These are phyloP conservation scores for Tipula helvola DNA, from an alignment of 2,888 invertebrate species.

Conservation along the genomic window DNA sequence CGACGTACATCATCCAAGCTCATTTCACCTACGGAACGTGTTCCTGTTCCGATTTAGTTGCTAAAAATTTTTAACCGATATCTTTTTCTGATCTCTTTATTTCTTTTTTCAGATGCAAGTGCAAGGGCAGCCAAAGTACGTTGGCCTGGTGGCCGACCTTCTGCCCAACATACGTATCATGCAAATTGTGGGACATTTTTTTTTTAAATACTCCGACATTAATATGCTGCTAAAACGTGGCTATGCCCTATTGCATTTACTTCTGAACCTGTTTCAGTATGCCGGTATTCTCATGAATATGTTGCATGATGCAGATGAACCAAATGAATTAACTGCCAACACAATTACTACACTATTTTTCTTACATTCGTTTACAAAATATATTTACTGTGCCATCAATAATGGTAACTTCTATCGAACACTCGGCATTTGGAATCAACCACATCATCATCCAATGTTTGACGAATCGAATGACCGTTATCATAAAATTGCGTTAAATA, in stretches of 20 bases:
- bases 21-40: too few species aligned
- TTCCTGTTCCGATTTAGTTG: too few species aligned
- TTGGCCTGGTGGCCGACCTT: constrained; percentile 69
- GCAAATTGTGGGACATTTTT: constrained; percentile 63
- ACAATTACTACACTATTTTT: constrained; percentile 75
- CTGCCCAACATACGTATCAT: constrained; percentile 72
- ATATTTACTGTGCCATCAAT: constrained; percentile 57
- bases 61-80: too few species aligned
- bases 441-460: constrained; percentile 71
- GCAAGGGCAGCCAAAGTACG: constrained; percentile 24
- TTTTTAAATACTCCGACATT: constrained; percentile 63
- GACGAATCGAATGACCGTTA: constrained; percentile 70
- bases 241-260: constrained; percentile 46
- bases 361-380: constrained; percentile 61
- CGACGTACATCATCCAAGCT: too few species aligned
- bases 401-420: constrained; percentile 68
- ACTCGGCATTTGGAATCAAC: constrained; percentile 71
- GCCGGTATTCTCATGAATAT: constrained; percentile 51
- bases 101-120: constrained; percentile 23
- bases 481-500: constrained; percentile 58
- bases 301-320: constrained; percentile 57
- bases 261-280: constrained; percentile 50
- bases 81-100: too few species aligned
- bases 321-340: constrained; percentile 61
- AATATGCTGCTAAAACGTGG: constrained; percentile 45